Base-by-base conservation (phyloP, 2,888 invertebrate species). In the Chirona hameri region DNA sequence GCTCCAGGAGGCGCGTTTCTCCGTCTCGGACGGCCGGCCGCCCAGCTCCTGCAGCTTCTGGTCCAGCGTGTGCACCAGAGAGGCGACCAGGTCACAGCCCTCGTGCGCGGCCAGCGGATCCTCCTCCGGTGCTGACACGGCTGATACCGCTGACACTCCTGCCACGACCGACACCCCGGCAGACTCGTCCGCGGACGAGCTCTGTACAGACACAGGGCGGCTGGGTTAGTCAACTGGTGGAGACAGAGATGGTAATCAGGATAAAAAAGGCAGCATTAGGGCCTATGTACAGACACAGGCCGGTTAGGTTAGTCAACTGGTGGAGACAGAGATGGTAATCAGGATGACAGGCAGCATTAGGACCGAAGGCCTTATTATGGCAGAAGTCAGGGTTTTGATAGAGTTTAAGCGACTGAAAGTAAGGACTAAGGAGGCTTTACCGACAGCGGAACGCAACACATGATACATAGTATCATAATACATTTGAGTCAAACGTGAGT, bases 11-110 rank as follows among this genome's bases (percentile, higher is more conserved):
- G 79, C 27, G 48, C 57, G 27, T 7, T 79, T 24, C 48, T 83
- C 80, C 10, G 27, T 39, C 31, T n/a, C 48, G 27, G 10, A 79
- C 39, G 57, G 79, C 79, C n/a, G 24, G 39, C 69, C 29, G 1
- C 69, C 69, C 29, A 79, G 76, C 76, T 52, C 76, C 31, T 31
- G 92, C 89, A 94, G 91, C 88, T 95, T 95, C 87, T 93, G 93
- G 88, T 95, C 95, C 89, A 95, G 92, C 84, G 95, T 93, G 87
- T 93, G 93, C 86, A 95, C 95, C 87, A 96, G 92, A 86, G 93
- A 93, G 87, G 94, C 93, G 88, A 95, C 90, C 86, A 95, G 92
- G 90, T 95, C 80, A 5, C 52, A 80, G 48, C 29, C 27, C 80
- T 80, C 52, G 15, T n/a, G 27, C 27, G 39, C 21, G 52, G 60